Evolutionary conservation across 2,888 invertebrate genomes (phyloP), one percentile per base, ranked within the genome.

Genomic region (Molanna angustata): DNA sequence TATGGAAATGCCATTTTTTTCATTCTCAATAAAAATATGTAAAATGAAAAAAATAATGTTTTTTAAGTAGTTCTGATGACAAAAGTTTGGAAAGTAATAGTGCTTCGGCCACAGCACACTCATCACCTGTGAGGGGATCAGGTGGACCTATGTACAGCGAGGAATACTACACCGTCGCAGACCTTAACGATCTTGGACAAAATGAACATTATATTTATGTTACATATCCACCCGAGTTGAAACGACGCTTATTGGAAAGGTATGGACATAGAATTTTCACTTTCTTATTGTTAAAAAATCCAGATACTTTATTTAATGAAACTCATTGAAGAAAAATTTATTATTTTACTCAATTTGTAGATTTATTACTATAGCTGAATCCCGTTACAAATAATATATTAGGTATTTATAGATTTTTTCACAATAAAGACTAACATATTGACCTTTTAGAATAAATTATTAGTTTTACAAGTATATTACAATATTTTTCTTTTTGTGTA

Each of bases 201-300:
- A 85, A 85, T 68, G 86, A 86, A 70, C 86, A 87, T 68, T 91
- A 90, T 70, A 90, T 91, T 66, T 91, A 90, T 72, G 90, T 90
- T 62, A 88, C 89, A 48, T 91, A 90, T 78, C 91, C 91, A 62
- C 90, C 90, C 32, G 90, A 91, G 71, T 78, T 91, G 58, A 90
- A 91, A 71, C 82, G 90, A 64, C 79, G 90, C 60, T 80, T 90
- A 64, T 78, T 90, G 62, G 90, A 90, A 76, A 88, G 88, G 87
- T 88, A 80, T 68, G 71, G 67, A 52, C 63, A 67, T 44, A 71
- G 72, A 58, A 65, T 67, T 60, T 59, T 73, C 63, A 76, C 74
- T 52, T 57, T 59, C 58, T 41, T 56, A 51, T 60, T 61, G 59
- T 60, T 63, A 13, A 55, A 60, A 54, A 50, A 52, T 21, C 50